Evolutionary conservation across 2,888 invertebrate genomes (phyloP).

Genomic region (Glyphotaelius pellucidus): DNA sequence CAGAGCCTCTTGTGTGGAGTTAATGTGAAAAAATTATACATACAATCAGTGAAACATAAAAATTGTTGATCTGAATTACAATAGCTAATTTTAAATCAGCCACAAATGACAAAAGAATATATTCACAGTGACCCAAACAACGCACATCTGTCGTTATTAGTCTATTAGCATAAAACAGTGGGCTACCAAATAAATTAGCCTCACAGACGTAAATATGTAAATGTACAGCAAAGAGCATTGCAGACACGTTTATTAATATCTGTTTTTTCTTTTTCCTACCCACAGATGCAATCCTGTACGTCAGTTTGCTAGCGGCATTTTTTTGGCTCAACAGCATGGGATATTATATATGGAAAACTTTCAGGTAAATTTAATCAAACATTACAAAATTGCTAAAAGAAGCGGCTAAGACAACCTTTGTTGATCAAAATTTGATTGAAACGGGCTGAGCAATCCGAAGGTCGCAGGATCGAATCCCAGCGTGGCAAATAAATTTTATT

Average conservation of each 20-base stretch:
- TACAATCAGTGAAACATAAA: neutral
- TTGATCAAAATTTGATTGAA: too few relatives aligned
- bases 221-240: neutral
- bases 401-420: too few relatives aligned
- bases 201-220: neutral
- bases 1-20: too few relatives aligned
- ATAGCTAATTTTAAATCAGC: neutral
- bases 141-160: neutral
- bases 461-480: too few relatives aligned
- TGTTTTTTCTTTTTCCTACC: neutral
- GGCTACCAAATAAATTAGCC: neutral
- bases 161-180: neutral
- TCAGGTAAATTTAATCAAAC: slow-evolving; percentile 77
- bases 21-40: too few relatives aligned
- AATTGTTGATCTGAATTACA: neutral
- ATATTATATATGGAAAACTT: slow-evolving; percentile 93
- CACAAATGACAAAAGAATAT: neutral
- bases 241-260: neutral
- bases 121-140: neutral
- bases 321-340: slow-evolving; percentile 93
- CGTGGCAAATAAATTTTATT: too few relatives aligned
- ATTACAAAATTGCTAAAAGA: too few relatives aligned
- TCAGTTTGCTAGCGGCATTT: slow-evolving; percentile 87
- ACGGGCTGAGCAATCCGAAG: too few relatives aligned
- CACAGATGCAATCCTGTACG: slow-evolving; percentile 86